Evolutionary conservation across 2,113 vertebrate genomes (phyloP).

Genomic region (Symphodus melops): DNA sequence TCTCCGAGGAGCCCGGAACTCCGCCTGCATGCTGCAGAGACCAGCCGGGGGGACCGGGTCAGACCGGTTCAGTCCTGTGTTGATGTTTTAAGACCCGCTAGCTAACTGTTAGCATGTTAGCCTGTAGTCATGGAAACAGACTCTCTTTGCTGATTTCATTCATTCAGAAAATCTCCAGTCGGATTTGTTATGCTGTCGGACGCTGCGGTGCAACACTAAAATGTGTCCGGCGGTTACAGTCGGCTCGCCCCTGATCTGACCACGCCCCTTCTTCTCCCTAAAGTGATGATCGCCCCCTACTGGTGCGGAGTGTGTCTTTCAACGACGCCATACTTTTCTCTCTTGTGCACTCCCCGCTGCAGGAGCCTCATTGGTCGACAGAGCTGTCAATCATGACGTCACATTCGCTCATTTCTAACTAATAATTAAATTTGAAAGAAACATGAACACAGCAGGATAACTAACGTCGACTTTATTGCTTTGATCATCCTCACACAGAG

Average conservation of each 20-base stretch:
- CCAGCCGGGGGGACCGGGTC: neutral
- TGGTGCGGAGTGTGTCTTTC: no score
- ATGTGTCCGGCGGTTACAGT: slow-evolving; percentile 12
- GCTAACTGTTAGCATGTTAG: neutral
- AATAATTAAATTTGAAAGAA: no score
- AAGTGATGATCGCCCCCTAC: no score
- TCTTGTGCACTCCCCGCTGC: no score
- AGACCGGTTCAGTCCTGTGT: neutral
- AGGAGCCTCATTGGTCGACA: no score
- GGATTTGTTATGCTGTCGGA: slow-evolving; percentile 24
- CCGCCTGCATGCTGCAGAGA: slow-evolving; percentile 73
- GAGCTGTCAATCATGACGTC: no score
- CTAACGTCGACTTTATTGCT: no score
- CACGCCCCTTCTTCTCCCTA: no score
- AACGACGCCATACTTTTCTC: no score
- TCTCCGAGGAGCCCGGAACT: slow-evolving; percentile 88
- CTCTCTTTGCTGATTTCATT: neutral
- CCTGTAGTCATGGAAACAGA: neutral
- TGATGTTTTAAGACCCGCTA: neutral
- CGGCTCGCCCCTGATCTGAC: neutral
- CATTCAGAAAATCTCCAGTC: neutral
- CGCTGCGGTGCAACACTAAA: slow-evolving; percentile 25
- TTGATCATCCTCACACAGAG: no score
- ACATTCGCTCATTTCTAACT: no score
- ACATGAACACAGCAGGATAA: no score